phyloP scores from a whole-genome alignment of 2,888 invertebrate species.

The Melitaea athalia region DNA sequence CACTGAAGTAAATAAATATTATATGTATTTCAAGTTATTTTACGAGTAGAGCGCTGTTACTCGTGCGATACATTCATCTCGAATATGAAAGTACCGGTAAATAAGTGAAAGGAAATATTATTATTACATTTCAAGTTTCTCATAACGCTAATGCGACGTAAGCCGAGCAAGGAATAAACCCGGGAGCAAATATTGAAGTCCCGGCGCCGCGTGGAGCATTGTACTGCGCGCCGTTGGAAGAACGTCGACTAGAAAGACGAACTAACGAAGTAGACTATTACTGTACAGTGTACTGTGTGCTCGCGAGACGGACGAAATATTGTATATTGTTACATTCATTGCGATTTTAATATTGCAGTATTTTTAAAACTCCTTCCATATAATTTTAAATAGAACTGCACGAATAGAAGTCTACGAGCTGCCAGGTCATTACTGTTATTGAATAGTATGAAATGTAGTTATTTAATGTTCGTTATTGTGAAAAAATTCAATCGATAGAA shows the following conservation, averaged over 20 bases:
- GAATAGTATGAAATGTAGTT: too few relatives aligned
- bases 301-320: background rate
- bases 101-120: constrained; percentile 5
- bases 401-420: too few relatives aligned
- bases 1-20: too few relatives aligned
- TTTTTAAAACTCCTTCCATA: background rate
- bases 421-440: too few relatives aligned
- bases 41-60: background rate
- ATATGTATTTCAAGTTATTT: background rate
- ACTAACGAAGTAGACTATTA: constrained; percentile 26
- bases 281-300: background rate
- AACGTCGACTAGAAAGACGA: constrained; percentile 32
- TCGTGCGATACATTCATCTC: background rate
- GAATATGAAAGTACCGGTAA: background rate
- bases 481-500: too few relatives aligned
- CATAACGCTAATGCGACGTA: constrained; percentile 6
- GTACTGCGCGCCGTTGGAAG: constrained; percentile 30
- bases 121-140: constrained; percentile 8
- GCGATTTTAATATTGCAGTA: background rate
- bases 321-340: background rate
- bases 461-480: too few relatives aligned
- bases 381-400: background rate
- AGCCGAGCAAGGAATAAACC: background rate
- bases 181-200: constrained; percentile 3
- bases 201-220: constrained; percentile 1